These are phyloP conservation scores for Chamaetylas fuelleborni DNA, from an alignment of 2,113 vertebrate species.

Conservation along the genomic window DNA sequence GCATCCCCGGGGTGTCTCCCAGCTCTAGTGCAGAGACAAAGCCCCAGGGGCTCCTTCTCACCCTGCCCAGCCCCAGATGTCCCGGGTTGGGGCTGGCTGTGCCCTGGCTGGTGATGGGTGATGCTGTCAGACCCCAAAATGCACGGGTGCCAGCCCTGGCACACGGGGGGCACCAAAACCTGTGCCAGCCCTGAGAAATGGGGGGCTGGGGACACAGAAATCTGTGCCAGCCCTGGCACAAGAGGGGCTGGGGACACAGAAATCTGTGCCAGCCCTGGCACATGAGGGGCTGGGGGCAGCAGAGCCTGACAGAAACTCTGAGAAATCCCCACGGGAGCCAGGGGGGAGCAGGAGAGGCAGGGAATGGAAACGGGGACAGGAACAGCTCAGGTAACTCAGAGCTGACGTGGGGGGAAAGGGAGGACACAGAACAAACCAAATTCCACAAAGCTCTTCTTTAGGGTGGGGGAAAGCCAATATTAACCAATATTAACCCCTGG, in stretches of 20 bases:
- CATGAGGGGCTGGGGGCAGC: not conserved
- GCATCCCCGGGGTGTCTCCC: no score
- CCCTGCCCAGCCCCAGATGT: accelerated
- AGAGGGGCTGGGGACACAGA: not conserved
- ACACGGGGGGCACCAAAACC: no score
- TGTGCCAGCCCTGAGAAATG: not conserved
- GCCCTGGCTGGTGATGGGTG: not conserved
- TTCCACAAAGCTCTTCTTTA: accelerated
- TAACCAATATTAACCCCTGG: not conserved
- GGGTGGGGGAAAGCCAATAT: accelerated
- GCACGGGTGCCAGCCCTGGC: no score
- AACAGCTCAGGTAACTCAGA: accelerated
- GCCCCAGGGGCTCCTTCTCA: accelerated
- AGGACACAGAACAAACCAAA: accelerated
- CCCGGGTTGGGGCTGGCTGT: not conserved
- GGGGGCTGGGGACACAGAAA: no score
- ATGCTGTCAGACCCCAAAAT: not conserved
- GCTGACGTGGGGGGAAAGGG: not conserved
- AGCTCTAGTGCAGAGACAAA: no score
- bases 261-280: not conserved
- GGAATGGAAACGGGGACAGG: accelerated
- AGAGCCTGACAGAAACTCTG: accelerated
- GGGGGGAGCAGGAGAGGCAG: not conserved
- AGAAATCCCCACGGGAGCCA: accelerated
- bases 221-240: no score